Percentiles rank a stretch among this genome's conserved stretches.
Evolutionary conservation across 1,140 invertebrate genomes (phyloP).

Genomic region (Macrobrachium nipponense): DNA sequence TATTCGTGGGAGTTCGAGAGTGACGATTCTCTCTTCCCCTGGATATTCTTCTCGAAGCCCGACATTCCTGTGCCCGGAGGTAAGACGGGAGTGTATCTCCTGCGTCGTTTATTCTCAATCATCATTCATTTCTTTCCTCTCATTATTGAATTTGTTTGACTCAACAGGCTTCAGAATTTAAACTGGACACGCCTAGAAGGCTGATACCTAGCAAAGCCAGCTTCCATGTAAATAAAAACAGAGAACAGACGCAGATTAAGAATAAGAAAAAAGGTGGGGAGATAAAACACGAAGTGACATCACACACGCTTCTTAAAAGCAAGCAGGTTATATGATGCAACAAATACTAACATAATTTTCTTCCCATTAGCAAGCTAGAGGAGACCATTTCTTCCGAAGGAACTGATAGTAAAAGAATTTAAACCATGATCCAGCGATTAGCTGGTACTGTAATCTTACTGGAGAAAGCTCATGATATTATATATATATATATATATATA

Average conservation of each 20-base stretch:
- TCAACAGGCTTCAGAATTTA: too few species aligned
- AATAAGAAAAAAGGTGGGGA: not conserved
- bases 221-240: not conserved
- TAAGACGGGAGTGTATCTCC: slow-evolving; percentile 1
- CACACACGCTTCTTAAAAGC: not conserved
- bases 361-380: too few species aligned
- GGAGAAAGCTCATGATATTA: too few species aligned
- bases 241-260: not conserved
- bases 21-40: slow-evolving; percentile 48
- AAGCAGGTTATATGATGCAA: too few species aligned
- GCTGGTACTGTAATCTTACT: too few species aligned
- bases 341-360: too few species aligned
- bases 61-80: slow-evolving; percentile 58
- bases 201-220: not conserved
- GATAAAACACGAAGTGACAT: not conserved
- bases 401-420: too few species aligned
- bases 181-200: too few species aligned
- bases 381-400: too few species aligned
- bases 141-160: too few species aligned
- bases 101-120: not conserved
- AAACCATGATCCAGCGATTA: too few species aligned
- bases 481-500: not conserved
- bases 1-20: slow-evolving; percentile 60
- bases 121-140: not conserved
- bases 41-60: slow-evolving; percentile 52